A percentile compares a stretch with the other conserved stretches of the same genome.
Conservation (phyloP, 2,888 invertebrate genomes). For the Drosophila aldrichi region DNA sequence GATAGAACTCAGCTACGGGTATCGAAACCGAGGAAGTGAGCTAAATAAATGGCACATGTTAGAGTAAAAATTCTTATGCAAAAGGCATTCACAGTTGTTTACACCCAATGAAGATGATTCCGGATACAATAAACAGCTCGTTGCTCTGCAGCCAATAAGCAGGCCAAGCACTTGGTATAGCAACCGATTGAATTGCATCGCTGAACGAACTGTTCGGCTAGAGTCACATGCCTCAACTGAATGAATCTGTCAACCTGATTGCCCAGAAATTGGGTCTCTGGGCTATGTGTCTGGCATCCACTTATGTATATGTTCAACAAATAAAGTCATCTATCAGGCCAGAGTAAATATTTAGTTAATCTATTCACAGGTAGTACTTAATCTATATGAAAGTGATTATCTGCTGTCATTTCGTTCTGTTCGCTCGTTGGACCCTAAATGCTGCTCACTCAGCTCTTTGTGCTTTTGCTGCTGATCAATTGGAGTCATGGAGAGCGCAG, state of each 20-base stretch:
- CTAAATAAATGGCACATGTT: conserved; percentile 44
- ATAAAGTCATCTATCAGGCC: conserved; percentile 66
- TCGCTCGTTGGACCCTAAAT: conserved; percentile 33
- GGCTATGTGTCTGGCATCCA: conserved; percentile 27
- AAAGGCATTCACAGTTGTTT: conserved; percentile 15
- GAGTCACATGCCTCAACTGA: conserved; percentile 45
- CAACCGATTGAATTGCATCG: conserved; percentile 32
- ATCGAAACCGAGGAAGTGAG: conserved; percentile 82
- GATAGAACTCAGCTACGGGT: conserved; percentile 78
- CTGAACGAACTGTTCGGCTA: conserved; percentile 30
- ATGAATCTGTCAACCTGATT: conserved; percentile 32
- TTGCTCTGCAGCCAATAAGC: conserved; percentile 5
- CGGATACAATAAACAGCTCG: conserved; percentile 58
- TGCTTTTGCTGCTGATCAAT: conserved; percentile 37
- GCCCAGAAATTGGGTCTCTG: conserved; percentile 46
- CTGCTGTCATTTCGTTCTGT: conserved; percentile 27
- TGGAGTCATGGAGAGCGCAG: conserved; percentile 10
- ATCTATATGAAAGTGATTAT: conserved; percentile 13
- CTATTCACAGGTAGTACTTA: conserved; percentile 52
- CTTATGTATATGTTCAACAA: conserved; percentile 49
- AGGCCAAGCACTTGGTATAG: conserved; percentile 2
- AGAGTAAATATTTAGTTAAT: conserved; percentile 59
- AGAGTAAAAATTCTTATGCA: not conserved
- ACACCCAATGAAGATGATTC: conserved; percentile 66
- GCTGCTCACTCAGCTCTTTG: conserved; percentile 41